Evolutionary conservation across 2,797 vertebrate genomes (phyloP).

Genomic region (Enteromius radiatus): DNA sequence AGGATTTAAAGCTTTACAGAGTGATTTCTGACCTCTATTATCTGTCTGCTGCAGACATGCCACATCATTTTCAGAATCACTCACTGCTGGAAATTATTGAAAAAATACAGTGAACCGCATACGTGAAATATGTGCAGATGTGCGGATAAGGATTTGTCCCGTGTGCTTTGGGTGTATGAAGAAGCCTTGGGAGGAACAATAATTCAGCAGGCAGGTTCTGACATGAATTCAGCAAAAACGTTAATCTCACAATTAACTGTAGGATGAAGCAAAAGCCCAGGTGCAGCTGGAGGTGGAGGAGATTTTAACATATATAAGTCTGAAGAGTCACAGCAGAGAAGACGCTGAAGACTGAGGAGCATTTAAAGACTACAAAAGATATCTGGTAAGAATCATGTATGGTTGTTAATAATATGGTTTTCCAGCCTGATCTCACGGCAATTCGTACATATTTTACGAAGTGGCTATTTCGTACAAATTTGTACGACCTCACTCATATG

Average conservation of each 20-base stretch:
- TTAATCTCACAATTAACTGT: not conserved
- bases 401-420: not conserved
- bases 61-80: not conserved
- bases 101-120: not conserved
- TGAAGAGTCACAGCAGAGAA: not conserved
- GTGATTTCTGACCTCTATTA: not conserved
- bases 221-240: not conserved
- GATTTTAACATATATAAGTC: not conserved
- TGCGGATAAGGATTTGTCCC: not conserved
- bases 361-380: no score
- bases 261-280: not conserved
- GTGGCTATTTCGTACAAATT: no score
- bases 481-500: no score
- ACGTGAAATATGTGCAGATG: not conserved
- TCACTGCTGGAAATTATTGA: not conserved
- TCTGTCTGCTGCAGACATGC: not conserved
- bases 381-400: not conserved
- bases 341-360: not conserved
- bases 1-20: constrained; percentile 3
- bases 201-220: not conserved
- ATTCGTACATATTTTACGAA: no score
- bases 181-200: constrained; percentile 3
- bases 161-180: not conserved
- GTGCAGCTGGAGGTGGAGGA: not conserved
- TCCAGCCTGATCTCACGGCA: no score